A percentile compares a stretch with the other conserved stretches of the same genome.
These are phyloP conservation scores for Hoplodrina ambigua DNA, from an alignment of 2,888 invertebrate genomes.

Conservation along the genomic window DNA sequence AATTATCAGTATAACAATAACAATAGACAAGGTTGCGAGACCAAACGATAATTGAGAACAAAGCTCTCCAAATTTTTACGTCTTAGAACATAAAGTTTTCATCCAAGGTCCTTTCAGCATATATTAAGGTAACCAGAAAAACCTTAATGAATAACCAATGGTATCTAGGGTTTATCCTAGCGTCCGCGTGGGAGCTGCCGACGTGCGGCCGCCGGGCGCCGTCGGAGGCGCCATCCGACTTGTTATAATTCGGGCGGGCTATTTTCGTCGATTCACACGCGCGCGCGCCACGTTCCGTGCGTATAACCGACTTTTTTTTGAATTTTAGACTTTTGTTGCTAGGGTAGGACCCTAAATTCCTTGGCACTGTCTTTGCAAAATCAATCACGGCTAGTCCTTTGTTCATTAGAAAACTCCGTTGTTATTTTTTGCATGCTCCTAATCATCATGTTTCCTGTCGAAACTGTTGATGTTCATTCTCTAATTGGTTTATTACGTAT, in stretches of 20 bases:
- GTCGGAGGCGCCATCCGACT: conserved; percentile 85
- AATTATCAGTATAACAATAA: conserved; percentile 5
- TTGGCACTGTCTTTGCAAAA: conserved; percentile 24
- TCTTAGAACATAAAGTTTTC: neutral
- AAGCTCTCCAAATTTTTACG: conserved; percentile 2
- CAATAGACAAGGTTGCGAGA: conserved; percentile 1
- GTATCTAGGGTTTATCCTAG: conserved; percentile 66
- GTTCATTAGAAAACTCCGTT: conserved; percentile 14
- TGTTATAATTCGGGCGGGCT: conserved; percentile 88
- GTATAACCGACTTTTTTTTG: conserved; percentile 78
- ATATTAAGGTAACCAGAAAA: conserved; percentile 33
- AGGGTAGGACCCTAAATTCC: conserved; percentile 61
- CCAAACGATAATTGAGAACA: conserved; percentile 1
- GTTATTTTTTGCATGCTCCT: conserved; percentile 7
- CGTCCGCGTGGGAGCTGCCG: conserved; percentile 66
- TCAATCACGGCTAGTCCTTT: conserved; percentile 6
- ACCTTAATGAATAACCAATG: conserved; percentile 59
- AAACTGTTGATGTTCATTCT: conserved; percentile 18
- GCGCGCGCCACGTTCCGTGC: conserved; percentile 79
- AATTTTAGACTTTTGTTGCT: conserved; percentile 75
- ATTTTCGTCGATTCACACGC: conserved; percentile 89
- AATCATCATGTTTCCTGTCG: conserved; percentile 2
- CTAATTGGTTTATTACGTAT: conserved; percentile 40
- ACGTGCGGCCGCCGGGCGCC: conserved; percentile 83
- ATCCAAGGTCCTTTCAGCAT: conserved; percentile 8